Conservation (phyloP, 2,888 invertebrate species). For the Erebia palarica region DNA sequence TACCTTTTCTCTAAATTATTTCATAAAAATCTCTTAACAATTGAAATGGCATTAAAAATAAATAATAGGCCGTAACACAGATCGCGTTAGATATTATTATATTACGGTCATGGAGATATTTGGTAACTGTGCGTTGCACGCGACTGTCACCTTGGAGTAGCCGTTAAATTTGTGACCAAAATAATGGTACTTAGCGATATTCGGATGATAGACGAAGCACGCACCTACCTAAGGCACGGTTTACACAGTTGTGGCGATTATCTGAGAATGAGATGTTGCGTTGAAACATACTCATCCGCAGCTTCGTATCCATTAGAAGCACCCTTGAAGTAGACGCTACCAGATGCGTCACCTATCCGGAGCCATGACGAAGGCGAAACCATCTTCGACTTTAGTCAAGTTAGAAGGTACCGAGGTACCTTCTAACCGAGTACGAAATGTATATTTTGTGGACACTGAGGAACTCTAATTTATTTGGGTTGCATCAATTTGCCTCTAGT, state of each 20-base stretch:
- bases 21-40: constrained; percentile 10
- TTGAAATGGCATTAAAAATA: constrained; percentile 19
- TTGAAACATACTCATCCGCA: neutral
- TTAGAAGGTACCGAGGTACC: no score
- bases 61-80: constrained; percentile 21
- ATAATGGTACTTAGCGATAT: constrained; percentile 50
- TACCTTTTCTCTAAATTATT: constrained; percentile 1
- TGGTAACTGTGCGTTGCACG: constrained; percentile 36
- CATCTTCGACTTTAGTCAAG: no score
- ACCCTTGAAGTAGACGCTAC: no score
- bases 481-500: no score
- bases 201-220: constrained; percentile 19
- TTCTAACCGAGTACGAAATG: no score
- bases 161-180: constrained; percentile 47
- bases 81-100: constrained; percentile 22
- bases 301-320: no score
- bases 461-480: no score
- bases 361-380: no score
- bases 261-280: neutral
- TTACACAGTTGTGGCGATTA: neutral
- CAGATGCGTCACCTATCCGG: no score
- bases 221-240: neutral
- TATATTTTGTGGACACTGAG: no score
- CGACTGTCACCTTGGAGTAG: constrained; percentile 45
- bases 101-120: constrained; percentile 33